phyloP scores from a whole-genome alignment of 2,888 invertebrate species.

The Monoplex corrugatus region DNA sequence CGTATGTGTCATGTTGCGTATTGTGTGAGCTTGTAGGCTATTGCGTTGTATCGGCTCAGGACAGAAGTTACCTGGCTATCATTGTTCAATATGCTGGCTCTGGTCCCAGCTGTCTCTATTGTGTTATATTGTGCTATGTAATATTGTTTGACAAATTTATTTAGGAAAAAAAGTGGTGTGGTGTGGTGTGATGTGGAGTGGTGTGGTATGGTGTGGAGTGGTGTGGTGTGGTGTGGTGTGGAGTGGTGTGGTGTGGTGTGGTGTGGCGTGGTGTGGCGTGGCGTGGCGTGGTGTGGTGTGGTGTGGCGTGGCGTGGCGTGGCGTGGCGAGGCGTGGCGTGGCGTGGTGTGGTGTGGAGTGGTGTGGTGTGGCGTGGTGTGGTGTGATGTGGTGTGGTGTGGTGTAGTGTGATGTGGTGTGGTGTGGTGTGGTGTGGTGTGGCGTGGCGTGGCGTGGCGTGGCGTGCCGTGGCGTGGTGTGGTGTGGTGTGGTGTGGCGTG shows the following conservation, averaged over 20 bases:
- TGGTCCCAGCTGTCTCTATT: no score
- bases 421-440: conserved; percentile 13
- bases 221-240: background rate
- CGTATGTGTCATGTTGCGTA: no score
- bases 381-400: background rate
- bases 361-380: background rate
- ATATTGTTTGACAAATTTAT: no score
- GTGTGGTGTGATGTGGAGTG: no score
- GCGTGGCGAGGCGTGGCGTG: background rate
- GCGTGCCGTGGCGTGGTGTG: background rate
- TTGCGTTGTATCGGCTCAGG: no score
- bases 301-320: background rate
- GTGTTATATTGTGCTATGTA: no score
- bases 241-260: background rate
- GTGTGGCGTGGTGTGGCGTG: conserved; percentile 19
- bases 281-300: background rate
- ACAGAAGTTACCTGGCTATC: no score
- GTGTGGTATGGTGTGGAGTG: background rate
- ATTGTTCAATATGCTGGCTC: no score
- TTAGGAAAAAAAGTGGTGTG: no score
- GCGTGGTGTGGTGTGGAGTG: background rate
- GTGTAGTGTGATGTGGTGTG: background rate
- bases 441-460: conserved; percentile 1
- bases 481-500: conserved; percentile 2
- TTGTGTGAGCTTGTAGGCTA: no score